Percentiles rank a stretch among this genome's conserved stretches.
phyloP scores from a whole-genome alignment of 1,140 invertebrate species.

The Rhopalosiphum padi region DNA sequence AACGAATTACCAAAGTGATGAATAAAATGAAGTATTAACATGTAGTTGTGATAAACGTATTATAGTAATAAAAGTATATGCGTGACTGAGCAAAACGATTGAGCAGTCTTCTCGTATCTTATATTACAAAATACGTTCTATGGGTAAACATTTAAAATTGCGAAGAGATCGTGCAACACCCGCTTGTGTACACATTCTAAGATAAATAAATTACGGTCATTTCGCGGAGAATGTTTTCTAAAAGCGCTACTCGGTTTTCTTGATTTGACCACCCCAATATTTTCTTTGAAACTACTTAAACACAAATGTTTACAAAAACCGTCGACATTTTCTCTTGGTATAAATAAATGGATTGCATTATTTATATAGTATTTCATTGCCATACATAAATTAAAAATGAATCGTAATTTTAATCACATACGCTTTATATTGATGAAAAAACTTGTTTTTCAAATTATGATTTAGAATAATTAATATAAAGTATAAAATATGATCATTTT shows the following conservation, averaged over 20 bases:
- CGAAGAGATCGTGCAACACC: not conserved
- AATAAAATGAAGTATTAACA: not conserved
- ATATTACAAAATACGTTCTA: not conserved
- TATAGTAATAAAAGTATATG: slow-evolving; percentile 3
- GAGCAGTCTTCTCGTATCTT: not conserved
- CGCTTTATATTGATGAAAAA: not conserved
- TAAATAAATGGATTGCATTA: not conserved
- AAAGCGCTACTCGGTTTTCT: slow-evolving; percentile 39
- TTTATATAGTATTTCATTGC: not conserved
- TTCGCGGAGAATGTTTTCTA: not conserved
- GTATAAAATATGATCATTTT: not conserved
- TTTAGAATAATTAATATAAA: not conserved
- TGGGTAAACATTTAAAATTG: slow-evolving; percentile 19
- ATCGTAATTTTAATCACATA: not conserved
- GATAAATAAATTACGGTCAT: slow-evolving; percentile 35
- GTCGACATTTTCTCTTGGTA: not conserved
- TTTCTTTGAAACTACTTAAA: not conserved
- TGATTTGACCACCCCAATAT: not conserved
- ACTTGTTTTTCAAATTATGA: not conserved
- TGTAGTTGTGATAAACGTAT: not conserved
- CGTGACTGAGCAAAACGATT: not conserved
- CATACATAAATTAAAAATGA: not conserved
- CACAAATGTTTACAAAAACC: not conserved
- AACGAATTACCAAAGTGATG: not conserved
- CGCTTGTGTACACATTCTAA: not conserved